Percentiles rank a stretch among this genome's conserved stretches.
phyloP scores from a whole-genome alignment of 2,113 vertebrate genomes.

The Tauraco erythrolophus region DNA sequence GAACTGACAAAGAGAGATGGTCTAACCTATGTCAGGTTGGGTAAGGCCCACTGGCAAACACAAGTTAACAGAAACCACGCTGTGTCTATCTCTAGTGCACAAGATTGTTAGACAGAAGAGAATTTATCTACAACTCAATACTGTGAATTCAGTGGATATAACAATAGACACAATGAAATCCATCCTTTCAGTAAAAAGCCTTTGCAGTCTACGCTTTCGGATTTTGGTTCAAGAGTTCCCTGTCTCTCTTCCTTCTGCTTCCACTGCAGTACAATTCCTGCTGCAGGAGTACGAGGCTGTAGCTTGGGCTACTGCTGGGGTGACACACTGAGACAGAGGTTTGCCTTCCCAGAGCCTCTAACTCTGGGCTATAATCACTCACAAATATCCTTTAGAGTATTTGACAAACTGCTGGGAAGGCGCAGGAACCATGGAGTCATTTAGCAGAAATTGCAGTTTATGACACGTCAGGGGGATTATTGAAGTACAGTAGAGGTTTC shows the following conservation, averaged over 20 bases:
- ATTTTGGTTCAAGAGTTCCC: neutral
- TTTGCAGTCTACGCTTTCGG: neutral
- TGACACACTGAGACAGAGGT: rapidly evolving
- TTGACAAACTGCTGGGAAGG: neutral
- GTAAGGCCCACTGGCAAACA: neutral
- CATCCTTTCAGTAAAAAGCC: neutral
- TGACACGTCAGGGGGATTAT: neutral
- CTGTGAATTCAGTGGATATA: neutral
- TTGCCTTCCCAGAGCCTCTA: neutral
- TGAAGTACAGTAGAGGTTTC: neutral
- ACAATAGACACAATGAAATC: neutral
- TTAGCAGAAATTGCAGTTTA: neutral
- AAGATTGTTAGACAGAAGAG: neutral
- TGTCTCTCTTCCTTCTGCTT: neutral
- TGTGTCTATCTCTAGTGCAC: neutral
- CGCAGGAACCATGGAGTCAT: neutral
- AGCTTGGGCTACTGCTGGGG: neutral
- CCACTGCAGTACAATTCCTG: neutral
- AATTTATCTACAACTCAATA: neutral
- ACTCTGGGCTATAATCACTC: neutral
- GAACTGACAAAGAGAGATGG: neutral
- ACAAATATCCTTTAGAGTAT: neutral
- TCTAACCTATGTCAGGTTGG: neutral
- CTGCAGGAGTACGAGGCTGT: neutral
- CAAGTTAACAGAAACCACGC: neutral